Evolutionary conservation across 2,888 invertebrate genomes (phyloP), one percentile per base, ranked within the genome.

Genomic region (Thecocarcelia acutangulata): DNA sequence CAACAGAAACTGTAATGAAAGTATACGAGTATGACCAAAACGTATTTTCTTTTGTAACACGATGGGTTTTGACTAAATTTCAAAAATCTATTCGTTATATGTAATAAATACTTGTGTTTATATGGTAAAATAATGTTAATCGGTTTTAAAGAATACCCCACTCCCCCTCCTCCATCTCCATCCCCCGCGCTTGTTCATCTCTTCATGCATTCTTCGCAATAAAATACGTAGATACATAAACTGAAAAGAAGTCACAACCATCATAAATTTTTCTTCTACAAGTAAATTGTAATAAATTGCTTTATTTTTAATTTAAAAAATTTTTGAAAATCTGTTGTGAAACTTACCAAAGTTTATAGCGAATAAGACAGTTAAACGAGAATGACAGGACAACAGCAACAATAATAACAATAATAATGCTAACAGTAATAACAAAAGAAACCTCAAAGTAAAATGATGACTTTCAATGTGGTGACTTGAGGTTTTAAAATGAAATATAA

Each of bases 401-500:
- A 40, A 37, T 33, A 70, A 19, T 11, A 61, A 28, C 21, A 74
- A 59, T 13, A 28, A 33, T 33, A 56, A 42, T 17, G 8, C 9
- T 24, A 44, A 11, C 3, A 44, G 11, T 12, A 52, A 6, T 24
- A 52, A 66, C 50, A 68, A 75, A 68, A 58, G 40, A 58, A 52
- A 50, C 28, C 42, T 50, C 24, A 58, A 24, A 70, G 69, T 21
- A 52, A 78, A 78, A 37, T 72, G 50, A 72, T 78, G 42, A 72
- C 48, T 72, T 64, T 64, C 21, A 64, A 28, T 64, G 52, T 42
- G 56, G 56, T 64, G 77, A 64, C 70, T 78, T 72, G 70, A 72
- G 64, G 48, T 78, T 72, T 63, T 37, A 21, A 5, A 54, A 73
- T 37, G 33, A 63, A 61, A 76, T 59, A 44, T 75, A 66, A 66